Evolutionary conservation across 2,113 vertebrate genomes (phyloP).

Genomic region (Hippolais icterina): DNA sequence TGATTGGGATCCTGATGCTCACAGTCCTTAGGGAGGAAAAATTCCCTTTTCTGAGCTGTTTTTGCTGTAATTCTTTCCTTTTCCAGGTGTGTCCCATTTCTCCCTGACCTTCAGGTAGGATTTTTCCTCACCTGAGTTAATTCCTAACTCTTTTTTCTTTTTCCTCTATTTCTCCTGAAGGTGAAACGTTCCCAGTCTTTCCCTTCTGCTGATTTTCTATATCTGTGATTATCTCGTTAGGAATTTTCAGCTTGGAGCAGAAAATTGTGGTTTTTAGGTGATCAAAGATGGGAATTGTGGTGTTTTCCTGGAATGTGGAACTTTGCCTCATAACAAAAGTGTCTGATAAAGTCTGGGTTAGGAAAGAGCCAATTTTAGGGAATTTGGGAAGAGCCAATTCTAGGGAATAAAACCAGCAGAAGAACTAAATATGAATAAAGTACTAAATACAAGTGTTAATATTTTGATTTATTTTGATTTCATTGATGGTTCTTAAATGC

Average conservation of each 20-base stretch:
- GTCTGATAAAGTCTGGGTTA: neutral
- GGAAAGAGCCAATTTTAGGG: neutral
- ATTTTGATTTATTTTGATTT: neutral
- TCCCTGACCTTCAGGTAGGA: slow-evolving; percentile 23
- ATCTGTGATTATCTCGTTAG: neutral
- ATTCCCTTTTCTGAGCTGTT: neutral
- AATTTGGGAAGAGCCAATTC: neutral
- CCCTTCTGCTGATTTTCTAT: neutral
- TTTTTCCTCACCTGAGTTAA: neutral
- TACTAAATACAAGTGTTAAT: neutral
- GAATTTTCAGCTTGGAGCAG: neutral
- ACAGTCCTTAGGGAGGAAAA: neutral
- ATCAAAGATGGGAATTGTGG: neutral
- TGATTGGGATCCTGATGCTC: neutral
- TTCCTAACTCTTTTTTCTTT: neutral
- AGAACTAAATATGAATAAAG: neutral
- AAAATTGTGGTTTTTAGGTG: fast-evolving
- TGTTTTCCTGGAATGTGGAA: neutral
- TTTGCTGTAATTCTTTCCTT: neutral
- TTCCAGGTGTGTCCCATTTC: neutral
- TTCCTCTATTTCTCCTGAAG: neutral
- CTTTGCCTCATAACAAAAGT: neutral
- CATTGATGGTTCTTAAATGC: neutral
- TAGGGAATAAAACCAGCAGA: neutral
- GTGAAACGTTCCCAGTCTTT: neutral